phyloP scores from a whole-genome alignment of 1,140 invertebrate species.

The Gonatopus flavifemur region DNA sequence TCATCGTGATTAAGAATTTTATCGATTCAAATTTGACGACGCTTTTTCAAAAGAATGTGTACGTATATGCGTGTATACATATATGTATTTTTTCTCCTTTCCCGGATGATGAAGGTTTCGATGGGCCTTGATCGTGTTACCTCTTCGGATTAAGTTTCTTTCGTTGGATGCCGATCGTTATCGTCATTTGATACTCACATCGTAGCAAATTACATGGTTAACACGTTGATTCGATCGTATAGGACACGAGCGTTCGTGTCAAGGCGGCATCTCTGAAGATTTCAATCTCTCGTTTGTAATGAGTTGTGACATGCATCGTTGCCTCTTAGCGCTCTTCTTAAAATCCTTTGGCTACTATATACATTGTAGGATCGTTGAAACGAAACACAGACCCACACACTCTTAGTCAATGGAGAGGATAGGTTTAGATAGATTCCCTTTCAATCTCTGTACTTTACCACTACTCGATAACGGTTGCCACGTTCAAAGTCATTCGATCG shows the following conservation, averaged over 20 bases:
- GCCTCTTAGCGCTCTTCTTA: constrained; percentile 21
- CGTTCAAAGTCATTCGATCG: constrained; percentile 27
- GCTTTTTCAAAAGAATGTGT: too few relatives aligned
- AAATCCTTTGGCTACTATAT: constrained; percentile 20
- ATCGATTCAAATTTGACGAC: too few relatives aligned
- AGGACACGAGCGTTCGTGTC: constrained; percentile 12
- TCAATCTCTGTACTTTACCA: too few relatives aligned
- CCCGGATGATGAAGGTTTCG: too few relatives aligned
- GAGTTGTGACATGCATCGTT: constrained; percentile 30
- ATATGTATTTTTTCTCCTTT: too few relatives aligned
- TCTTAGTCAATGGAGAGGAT: constrained; percentile 9
- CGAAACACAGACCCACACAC: not conserved
- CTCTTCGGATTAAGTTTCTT: constrained; percentile 14
- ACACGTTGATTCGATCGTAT: constrained; percentile 8
- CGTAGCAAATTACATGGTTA: constrained; percentile 25
- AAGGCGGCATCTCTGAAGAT: constrained; percentile 25
- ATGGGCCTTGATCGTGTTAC: too few relatives aligned
- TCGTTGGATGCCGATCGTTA: constrained; percentile 17
- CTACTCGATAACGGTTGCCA: not conserved
- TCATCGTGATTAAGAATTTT: too few relatives aligned
- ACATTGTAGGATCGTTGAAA: not conserved
- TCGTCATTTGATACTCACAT: constrained; percentile 8
- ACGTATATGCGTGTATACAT: too few relatives aligned
- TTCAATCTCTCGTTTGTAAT: constrained; percentile 29
- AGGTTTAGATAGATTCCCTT: not conserved